These are phyloP conservation scores for Cheirogaleus medius DNA, from an alignment of 2,113 vertebrate species.

Conservation along the genomic window DNA sequence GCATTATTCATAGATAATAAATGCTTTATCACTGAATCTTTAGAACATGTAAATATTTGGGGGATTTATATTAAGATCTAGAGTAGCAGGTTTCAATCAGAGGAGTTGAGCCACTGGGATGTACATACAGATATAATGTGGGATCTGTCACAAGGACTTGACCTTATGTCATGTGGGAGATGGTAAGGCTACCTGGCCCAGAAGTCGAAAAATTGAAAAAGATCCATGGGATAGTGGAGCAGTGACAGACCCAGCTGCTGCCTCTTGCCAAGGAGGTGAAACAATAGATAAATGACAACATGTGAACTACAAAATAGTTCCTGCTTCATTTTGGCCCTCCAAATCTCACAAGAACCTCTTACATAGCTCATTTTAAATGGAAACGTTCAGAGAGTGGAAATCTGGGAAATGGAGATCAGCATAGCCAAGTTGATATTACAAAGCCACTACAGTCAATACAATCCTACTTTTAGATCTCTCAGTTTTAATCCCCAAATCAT, in stretches of 20 bases:
- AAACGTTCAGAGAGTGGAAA: not conserved
- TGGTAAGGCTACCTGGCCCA: not conserved
- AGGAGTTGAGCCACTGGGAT: not conserved
- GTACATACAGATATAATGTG: not conserved
- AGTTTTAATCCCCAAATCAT: not conserved
- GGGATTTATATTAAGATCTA: not conserved
- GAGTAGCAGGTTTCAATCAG: not conserved
- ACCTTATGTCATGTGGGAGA: rapidly evolving
- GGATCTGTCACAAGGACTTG: not conserved
- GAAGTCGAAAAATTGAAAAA: not conserved
- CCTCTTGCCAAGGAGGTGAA: not conserved
- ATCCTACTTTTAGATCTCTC: not conserved
- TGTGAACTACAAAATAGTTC: not conserved
- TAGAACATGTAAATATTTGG: not conserved
- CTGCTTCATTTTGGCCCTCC: not conserved
- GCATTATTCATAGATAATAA: not conserved
- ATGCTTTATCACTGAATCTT: not conserved
- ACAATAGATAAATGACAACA: not conserved
- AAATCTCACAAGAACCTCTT: not conserved
- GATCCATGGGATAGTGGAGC: rapidly evolving
- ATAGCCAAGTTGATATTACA: not conserved
- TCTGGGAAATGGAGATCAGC: not conserved
- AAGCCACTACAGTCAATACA: not conserved
- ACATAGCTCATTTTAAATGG: not conserved
- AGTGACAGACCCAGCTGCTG: not conserved